Percentiles rank a stretch among this genome's conserved stretches.
Conservation (phyloP, 1,140 invertebrate species). For the Nomia melanderi region DNA sequence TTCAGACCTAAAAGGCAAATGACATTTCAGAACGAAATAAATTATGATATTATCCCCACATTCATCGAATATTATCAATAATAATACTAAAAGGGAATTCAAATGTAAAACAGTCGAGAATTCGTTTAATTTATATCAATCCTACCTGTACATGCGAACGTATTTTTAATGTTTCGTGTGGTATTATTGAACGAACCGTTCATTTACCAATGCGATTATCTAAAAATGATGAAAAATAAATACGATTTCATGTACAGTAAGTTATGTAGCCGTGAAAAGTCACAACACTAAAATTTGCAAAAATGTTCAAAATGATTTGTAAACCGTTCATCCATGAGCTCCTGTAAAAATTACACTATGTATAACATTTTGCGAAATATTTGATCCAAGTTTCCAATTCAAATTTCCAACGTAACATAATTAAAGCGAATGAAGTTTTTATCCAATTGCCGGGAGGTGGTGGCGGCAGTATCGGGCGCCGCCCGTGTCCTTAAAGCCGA, state of each 20-base stretch:
- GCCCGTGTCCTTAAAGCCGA: constrained; percentile 53
- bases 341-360: neutral
- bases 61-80: too few species aligned
- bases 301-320: too few species aligned
- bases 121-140: neutral
- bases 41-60: too few species aligned
- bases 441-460: constrained; percentile 8
- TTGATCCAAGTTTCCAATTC: neutral
- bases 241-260: too few species aligned
- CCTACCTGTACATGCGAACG: neutral
- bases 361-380: neutral
- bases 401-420: constrained; percentile 18
- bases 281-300: too few species aligned
- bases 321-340: too few species aligned
- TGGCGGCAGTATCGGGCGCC: constrained; percentile 43
- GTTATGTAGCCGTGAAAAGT: too few species aligned
- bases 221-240: too few species aligned
- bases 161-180: neutral
- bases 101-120: neutral
- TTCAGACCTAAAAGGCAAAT: neutral
- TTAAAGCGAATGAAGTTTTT: constrained; percentile 46
- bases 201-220: too few species aligned
- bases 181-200: too few species aligned
- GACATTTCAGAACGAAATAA: neutral
- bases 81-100: too few species aligned